Percentiles rank a stretch among this genome's conserved stretches.
These are phyloP conservation scores for Leptothorax acervorum DNA, from an alignment of 2,888 invertebrate species.

Conservation along the genomic window DNA sequence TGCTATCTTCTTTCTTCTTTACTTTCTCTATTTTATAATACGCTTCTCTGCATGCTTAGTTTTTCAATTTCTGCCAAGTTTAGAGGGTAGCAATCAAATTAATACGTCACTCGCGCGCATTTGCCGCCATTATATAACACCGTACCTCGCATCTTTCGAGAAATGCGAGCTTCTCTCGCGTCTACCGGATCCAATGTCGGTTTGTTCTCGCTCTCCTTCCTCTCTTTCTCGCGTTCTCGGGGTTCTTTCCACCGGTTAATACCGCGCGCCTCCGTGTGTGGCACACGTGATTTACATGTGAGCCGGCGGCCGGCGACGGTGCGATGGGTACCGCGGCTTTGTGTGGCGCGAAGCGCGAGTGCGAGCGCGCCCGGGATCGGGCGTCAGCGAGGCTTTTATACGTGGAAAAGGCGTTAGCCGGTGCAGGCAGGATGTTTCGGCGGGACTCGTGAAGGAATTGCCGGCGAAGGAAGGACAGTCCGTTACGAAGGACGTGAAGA, in stretches of 20 bases:
- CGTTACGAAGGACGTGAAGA: slow-evolving; percentile 44
- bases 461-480: slow-evolving; percentile 63
- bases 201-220: slow-evolving; percentile 7
- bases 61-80: background rate
- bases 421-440: slow-evolving; percentile 76
- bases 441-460: slow-evolving; percentile 77
- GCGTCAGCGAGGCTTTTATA: slow-evolving; percentile 63
- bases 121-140: slow-evolving; percentile 44
- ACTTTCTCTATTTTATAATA: background rate
- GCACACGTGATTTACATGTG: slow-evolving; percentile 76
- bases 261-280: slow-evolving; percentile 72
- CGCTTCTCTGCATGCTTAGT: background rate
- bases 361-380: slow-evolving; percentile 28
- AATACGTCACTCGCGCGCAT: slow-evolving; percentile 25
- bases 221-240: slow-evolving; percentile 59
- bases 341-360: slow-evolving; percentile 48
- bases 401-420: slow-evolving; percentile 68
- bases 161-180: slow-evolving; percentile 51
- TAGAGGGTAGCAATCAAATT: background rate
- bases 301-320: slow-evolving; percentile 67
- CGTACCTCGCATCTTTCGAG: slow-evolving; percentile 18
- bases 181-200: slow-evolving; percentile 60
- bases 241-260: slow-evolving; percentile 50
- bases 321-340: slow-evolving; percentile 49
- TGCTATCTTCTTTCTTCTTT: background rate